Evolutionary conservation across 1,140 invertebrate genomes (phyloP).

Genomic region (Mamestra configurata): DNA sequence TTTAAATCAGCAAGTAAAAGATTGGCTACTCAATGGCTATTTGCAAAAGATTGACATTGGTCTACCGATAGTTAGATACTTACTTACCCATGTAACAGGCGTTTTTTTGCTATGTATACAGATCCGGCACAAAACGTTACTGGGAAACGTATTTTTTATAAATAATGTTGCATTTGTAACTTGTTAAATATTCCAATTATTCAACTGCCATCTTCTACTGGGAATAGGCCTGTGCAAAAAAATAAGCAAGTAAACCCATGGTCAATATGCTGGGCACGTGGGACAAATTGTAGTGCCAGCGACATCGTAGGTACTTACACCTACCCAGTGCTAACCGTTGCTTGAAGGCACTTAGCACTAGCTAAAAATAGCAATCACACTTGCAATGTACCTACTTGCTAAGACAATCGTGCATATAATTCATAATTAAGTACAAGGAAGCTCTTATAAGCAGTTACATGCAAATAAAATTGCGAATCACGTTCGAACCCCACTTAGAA

Average conservation of each 20-base stretch:
- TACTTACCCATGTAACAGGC: no score
- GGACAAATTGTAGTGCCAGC: neutral
- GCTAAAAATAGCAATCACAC: neutral
- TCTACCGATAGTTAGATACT: no score
- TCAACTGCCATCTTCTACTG: neutral
- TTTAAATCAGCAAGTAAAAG: no score
- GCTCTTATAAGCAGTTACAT: neutral
- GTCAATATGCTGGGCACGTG: neutral
- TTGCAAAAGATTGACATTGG: no score
- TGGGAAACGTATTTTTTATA: no score
- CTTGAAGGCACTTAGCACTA: neutral
- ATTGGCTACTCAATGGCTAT: no score
- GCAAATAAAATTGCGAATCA: constrained; percentile 40
- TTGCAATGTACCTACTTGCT: neutral
- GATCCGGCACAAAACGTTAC: no score
- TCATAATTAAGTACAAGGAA: constrained; percentile 16
- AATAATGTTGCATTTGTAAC: no score
- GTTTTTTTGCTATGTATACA: no score
- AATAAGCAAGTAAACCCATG: neutral
- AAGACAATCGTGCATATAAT: constrained; percentile 23
- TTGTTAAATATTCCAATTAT: no score
- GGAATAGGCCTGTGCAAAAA: neutral
- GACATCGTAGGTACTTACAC: neutral
- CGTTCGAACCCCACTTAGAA: constrained; percentile 4
- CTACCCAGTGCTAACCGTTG: neutral